Evolutionary conservation across 1,140 invertebrate genomes (phyloP).

Genomic region (Maconellicoccus hirsutus): DNA sequence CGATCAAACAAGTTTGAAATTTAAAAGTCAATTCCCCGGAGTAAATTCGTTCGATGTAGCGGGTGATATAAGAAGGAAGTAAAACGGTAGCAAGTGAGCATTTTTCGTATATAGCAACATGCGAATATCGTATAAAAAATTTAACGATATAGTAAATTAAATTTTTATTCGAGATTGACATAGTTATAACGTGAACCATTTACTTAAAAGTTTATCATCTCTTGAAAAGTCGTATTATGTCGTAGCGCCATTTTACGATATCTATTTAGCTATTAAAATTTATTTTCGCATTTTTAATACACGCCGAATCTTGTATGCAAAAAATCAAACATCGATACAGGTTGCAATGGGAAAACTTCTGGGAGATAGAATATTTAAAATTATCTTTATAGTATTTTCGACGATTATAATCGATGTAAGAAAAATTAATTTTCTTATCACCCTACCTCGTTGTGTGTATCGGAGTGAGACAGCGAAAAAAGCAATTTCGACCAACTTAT

Average conservation of each 20-base stretch:
- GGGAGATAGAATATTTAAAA: too few relatives aligned
- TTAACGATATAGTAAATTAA: conserved; percentile 6
- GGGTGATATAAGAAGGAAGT: too few relatives aligned
- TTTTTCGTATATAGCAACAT: too few relatives aligned
- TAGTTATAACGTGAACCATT: neutral
- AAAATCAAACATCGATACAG: too few relatives aligned
- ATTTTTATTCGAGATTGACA: conserved; percentile 3
- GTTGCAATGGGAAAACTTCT: too few relatives aligned
- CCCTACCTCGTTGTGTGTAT: neutral
- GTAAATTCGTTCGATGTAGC: too few relatives aligned
- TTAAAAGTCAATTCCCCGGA: too few relatives aligned
- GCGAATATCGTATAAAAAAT: neutral
- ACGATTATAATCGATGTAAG: neutral
- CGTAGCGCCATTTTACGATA: neutral
- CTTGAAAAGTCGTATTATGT: neutral
- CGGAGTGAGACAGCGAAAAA: neutral
- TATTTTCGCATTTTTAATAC: conserved; percentile 6
- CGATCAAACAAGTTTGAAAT: too few relatives aligned
- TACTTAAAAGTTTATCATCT: conserved; percentile 4
- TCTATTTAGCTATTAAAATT: neutral
- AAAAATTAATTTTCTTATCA: neutral
- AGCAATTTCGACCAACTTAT: neutral
- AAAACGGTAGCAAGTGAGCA: too few relatives aligned
- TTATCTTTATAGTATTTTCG: too few relatives aligned
- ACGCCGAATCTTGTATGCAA: too few relatives aligned